Evolutionary conservation across 2,797 vertebrate species (phyloP).

Genomic region (Mus caroli): DNA sequence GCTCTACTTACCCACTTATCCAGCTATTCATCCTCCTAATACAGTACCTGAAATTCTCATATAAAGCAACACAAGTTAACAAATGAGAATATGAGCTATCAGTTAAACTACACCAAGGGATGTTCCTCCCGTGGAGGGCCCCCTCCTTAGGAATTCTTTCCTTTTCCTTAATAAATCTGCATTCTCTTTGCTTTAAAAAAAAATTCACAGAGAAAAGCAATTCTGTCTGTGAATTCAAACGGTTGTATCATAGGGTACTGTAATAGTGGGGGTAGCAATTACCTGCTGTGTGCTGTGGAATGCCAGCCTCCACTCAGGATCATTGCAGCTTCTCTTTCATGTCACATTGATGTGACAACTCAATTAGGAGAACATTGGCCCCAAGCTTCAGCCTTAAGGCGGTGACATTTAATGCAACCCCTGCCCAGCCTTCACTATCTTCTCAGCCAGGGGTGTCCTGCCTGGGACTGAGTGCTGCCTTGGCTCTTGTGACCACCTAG

Average conservation of each 20-base stretch:
- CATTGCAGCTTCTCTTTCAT: neutral
- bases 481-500: neutral
- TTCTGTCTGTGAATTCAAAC: neutral
- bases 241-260: neutral
- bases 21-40: neutral
- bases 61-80: neutral
- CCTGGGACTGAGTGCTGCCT: neutral
- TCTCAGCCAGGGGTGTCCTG: neutral
- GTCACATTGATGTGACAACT: neutral
- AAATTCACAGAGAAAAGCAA: neutral
- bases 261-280: neutral
- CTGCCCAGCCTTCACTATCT: neutral
- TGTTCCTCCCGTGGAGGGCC: neutral
- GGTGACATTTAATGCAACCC: neutral
- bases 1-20: too few species aligned
- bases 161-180: neutral
- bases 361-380: neutral
- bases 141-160: neutral
- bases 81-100: neutral
- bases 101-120: neutral
- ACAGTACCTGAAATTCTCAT: neutral
- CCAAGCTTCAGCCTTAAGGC: neutral
- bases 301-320: neutral
- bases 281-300: neutral
- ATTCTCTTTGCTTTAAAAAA: neutral